These are phyloP conservation scores for Lissocephala sabroskyi DNA, from an alignment of 2,888 invertebrate species.

Conservation along the genomic window DNA sequence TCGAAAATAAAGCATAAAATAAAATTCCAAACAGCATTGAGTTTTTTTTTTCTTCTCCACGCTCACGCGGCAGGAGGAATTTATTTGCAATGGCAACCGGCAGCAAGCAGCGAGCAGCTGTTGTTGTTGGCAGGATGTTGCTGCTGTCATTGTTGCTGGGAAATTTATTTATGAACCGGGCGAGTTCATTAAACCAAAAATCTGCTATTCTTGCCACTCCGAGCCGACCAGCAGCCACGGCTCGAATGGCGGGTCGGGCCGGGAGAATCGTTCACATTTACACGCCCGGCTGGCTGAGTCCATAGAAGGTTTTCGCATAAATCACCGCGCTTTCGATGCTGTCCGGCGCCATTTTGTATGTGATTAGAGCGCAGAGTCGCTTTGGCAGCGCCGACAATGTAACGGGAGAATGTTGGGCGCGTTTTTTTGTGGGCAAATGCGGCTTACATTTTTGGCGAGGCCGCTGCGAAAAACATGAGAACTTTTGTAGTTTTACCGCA, in stretches of 20 bases:
- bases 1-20: no score
- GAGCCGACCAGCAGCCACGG: no score
- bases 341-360: conserved; percentile 34
- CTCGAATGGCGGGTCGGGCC: no score
- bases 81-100: no score
- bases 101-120: no score
- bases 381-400: no score
- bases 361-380: conserved; percentile 14
- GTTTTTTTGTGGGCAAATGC: conserved; percentile 2
- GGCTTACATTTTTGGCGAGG: conserved; percentile 18
- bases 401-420: no score
- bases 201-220: no score
- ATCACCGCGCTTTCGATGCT: conserved; percentile 33
- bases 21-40: no score
- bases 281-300: conserved; percentile 31
- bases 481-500: conserved; percentile 37
- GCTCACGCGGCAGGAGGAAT: no score
- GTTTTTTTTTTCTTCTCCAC: no score
- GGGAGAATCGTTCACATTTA: no score
- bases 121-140: conserved; percentile 8
- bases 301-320: conserved; percentile 35
- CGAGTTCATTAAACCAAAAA: conserved; percentile 58
- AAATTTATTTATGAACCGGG: conserved; percentile 59
- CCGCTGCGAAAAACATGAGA: conserved; percentile 25
- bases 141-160: conserved; percentile 22